Percentiles rank a stretch among this genome's conserved stretches.
Conservation (phyloP, 1,140 invertebrate genomes). For the Tachypleus tridentatus region DNA sequence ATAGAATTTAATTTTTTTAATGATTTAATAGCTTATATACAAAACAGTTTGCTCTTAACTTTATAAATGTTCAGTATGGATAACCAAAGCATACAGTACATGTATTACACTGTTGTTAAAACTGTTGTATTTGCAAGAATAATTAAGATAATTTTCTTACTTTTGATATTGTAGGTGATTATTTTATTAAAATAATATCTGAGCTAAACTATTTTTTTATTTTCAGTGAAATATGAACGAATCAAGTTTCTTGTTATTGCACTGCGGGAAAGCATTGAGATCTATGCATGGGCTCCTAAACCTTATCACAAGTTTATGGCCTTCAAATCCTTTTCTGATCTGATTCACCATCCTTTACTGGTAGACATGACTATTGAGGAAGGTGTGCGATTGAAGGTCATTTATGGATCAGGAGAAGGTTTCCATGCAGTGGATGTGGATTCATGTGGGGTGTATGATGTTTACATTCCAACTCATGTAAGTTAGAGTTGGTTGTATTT, state of each 20-base stretch:
- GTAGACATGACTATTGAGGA: constrained; percentile 98
- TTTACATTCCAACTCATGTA: constrained; percentile 95
- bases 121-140: too few relatives aligned
- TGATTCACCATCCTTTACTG: constrained; percentile 67
- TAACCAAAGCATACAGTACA: too few relatives aligned
- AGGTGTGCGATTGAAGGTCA: constrained; percentile 92
- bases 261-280: constrained; percentile 94
- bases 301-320: constrained; percentile 99
- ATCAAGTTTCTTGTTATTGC: constrained; percentile 99
- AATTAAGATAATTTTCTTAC: too few relatives aligned
- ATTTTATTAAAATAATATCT: too few relatives aligned
- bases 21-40: too few relatives aligned
- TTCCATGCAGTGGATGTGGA: constrained; percentile 99
- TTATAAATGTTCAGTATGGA: too few relatives aligned
- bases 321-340: constrained; percentile 78
- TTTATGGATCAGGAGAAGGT: constrained; percentile 93
- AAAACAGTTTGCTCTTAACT: too few relatives aligned
- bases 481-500: constrained; percentile 32
- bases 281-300: constrained; percentile 99
- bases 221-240: constrained; percentile 87
- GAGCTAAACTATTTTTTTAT: constrained; percentile 6
- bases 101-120: too few relatives aligned
- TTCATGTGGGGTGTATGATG: constrained; percentile 91
- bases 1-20: too few relatives aligned
- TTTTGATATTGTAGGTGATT: too few relatives aligned